Conservation (phyloP, 2,113 vertebrate genomes). For the Brienomyrus brachyistius region DNA sequence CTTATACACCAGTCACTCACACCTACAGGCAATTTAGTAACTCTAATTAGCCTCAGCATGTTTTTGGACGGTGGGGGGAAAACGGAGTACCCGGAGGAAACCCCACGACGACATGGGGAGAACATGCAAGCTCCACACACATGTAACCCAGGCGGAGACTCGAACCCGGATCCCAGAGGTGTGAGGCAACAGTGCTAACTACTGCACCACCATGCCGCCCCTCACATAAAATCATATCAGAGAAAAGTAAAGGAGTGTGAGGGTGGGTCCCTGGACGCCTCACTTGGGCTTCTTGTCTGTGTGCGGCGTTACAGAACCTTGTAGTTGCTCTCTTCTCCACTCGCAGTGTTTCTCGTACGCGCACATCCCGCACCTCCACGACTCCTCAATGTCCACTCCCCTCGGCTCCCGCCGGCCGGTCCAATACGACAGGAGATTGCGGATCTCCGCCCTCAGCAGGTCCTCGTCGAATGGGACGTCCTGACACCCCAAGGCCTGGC, state of each 20-base stretch:
- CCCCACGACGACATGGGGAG: no score
- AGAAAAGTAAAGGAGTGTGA: background rate
- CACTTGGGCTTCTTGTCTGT: background rate
- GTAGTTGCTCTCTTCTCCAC: slow-evolving; percentile 41
- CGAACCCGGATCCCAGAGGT: no score
- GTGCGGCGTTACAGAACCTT: background rate
- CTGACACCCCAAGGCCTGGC: slow-evolving; percentile 42
- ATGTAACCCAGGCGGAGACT: no score
- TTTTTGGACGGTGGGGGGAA: no score
- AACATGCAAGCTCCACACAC: no score
- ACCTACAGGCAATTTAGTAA: no score
- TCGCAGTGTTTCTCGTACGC: slow-evolving; percentile 49
- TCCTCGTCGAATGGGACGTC: slow-evolving; percentile 48
- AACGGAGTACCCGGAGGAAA: no score
- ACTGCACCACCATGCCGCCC: no score
- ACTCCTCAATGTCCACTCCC: slow-evolving; percentile 66
- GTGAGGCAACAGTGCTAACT: no score
- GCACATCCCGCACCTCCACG: slow-evolving; percentile 62
- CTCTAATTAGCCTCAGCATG: no score
- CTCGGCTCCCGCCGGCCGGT: slow-evolving; percentile 52
- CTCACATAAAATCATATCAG: background rate
- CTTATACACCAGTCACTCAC: no score
- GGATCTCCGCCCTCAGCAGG: slow-evolving; percentile 40
- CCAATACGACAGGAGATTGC: slow-evolving; percentile 56
- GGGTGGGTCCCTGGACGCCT: background rate